phyloP scores from a whole-genome alignment of 2,113 vertebrate genomes.

The Promerops cafer region DNA sequence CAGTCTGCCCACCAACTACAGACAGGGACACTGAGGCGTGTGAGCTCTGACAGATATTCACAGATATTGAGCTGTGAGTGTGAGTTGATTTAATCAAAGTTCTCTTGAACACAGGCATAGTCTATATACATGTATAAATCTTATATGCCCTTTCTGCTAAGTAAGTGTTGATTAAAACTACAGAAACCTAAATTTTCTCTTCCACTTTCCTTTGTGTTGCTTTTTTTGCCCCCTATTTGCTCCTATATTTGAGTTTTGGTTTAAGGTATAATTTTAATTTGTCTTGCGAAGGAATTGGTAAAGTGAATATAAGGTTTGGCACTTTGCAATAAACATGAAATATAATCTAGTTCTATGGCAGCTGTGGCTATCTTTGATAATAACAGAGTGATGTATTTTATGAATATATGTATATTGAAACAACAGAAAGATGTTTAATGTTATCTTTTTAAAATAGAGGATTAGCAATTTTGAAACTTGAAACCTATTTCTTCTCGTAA shows the following conservation, averaged over 20 bases:
- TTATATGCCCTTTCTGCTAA: neutral
- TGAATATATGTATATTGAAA: neutral
- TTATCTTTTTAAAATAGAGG: neutral
- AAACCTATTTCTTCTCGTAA: neutral
- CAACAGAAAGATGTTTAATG: neutral
- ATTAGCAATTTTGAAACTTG: neutral
- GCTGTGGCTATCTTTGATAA: neutral
- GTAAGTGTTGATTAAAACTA: neutral
- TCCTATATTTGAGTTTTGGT: neutral
- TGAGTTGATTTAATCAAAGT: neutral
- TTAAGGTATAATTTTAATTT: neutral
- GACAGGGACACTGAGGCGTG: fast-evolving
- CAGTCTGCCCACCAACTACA: neutral
- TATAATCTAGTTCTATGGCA: neutral
- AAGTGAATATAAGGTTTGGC: neutral
- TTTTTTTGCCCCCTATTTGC: neutral
- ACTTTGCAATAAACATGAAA: neutral
- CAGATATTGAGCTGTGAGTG: neutral
- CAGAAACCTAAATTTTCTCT: neutral
- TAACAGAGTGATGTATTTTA: neutral
- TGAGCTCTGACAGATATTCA: neutral
- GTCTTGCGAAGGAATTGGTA: neutral
- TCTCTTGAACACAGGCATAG: neutral
- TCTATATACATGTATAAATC: neutral
- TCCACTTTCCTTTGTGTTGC: neutral